Base-by-base conservation (phyloP, 2,797 vertebrate genomes). In the Sciurus vulgaris region DNA sequence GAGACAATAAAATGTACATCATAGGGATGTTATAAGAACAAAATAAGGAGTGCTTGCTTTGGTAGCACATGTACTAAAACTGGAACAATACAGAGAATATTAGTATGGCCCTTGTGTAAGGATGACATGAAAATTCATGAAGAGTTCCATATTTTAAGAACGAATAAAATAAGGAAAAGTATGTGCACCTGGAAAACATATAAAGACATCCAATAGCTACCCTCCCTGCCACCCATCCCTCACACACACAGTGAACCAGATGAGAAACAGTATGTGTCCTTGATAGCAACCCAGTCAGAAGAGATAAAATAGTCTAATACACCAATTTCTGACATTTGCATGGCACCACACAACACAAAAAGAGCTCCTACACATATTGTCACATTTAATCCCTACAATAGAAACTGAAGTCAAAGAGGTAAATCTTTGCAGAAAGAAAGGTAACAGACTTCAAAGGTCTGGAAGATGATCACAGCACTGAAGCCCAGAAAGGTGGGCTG, bases 111-210 rank as follows among this genome's bases (percentile, higher is more conserved):
- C 44, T 44, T 44, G 44, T 6, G 44, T 9, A 44, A 44, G 44
- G 44, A 44, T 44, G 44, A 44, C 44, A 44, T 6, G 44, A 6
- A 44, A 44, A 44, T 44, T 44, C 44, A 44, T 44, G 44, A 44
- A 44, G 44, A 9, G 44, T 44, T 44, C 44, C 44, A 44, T 44
- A 44, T 44, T 44, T 44, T 44, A 44, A 44, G 8, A 44, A 44
- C 6, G 44, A 44, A 44, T 83, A 78, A 89, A 95, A 67, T 87
- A 63, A 74, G 61, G 84, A 92, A 93, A 79, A 44, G 9, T 41
- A 76, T 22, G 2, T 51, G 94, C 5, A 83, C 12, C 14, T n/a
- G 82, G 49, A 96, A 97, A 97, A 85, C 30, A 83, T 56, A 7
- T 51, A 51, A 51, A 51, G 14, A 51, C 49, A 51, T 10, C 73